These are phyloP conservation scores for Microdon myrmicae DNA, from an alignment of 2,888 invertebrate species.

Conservation along the genomic window DNA sequence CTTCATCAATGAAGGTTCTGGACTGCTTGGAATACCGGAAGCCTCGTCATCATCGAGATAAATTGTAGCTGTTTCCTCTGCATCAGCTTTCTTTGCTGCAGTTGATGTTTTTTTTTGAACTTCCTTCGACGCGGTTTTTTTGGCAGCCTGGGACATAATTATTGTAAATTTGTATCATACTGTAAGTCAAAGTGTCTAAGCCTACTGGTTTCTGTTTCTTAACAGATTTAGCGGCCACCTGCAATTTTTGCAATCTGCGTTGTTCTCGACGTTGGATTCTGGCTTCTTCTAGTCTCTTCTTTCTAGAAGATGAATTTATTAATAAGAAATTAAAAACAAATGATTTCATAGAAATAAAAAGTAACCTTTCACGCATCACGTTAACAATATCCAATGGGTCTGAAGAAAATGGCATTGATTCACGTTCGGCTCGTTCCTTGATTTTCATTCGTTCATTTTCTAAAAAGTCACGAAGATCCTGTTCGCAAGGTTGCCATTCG, in stretches of 20 bases:
- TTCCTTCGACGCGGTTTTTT: constrained; percentile 2
- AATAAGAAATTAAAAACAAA: neutral
- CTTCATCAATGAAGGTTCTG: neutral
- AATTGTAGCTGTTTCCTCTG: constrained; percentile 8
- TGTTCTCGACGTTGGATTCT: too few relatives aligned
- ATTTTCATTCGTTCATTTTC: constrained; percentile 61
- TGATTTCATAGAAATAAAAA: neutral
- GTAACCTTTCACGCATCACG: constrained; percentile 62
- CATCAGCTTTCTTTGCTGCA: neutral
- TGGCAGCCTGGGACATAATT: constrained; percentile 10
- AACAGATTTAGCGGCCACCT: neutral
- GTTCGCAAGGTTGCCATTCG: constrained; percentile 64
- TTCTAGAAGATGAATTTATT: constrained; percentile 53
- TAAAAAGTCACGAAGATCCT: constrained; percentile 62
- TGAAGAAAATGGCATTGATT: constrained; percentile 58
- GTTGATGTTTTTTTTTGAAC: neutral
- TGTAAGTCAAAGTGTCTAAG: too few relatives aligned
- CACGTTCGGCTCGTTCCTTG: constrained; percentile 60
- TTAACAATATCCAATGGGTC: constrained; percentile 63
- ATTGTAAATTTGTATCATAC: too few relatives aligned
- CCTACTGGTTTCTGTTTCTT: too few relatives aligned
- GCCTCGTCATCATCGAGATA: constrained; percentile 29
- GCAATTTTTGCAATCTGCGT: constrained; percentile 11
- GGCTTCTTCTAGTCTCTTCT: too few relatives aligned
- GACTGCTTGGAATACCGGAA: constrained; percentile 32